These are phyloP conservation scores for Pristionchus entomophagus DNA, from an alignment of 2,888 invertebrate genomes.

Conservation along the genomic window DNA sequence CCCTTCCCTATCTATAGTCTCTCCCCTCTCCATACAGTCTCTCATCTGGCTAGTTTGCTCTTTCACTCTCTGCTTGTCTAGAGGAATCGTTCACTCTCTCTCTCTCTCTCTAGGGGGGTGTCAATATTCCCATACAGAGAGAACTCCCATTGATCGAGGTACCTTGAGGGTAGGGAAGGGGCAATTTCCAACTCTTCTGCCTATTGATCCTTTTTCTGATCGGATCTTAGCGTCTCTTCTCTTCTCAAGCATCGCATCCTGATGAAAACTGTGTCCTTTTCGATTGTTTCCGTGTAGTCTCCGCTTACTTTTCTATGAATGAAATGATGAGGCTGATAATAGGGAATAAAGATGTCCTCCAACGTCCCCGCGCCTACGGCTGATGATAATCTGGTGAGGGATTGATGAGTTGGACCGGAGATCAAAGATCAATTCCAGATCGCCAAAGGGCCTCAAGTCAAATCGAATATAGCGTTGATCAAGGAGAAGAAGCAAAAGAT, in stretches of 20 bases:
- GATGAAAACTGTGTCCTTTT: neutral
- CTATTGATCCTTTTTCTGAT: neutral
- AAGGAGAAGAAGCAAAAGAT: constrained; percentile 59
- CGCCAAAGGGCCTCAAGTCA: constrained; percentile 48
- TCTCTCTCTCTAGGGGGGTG: neutral
- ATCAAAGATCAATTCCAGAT: neutral
- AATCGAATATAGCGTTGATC: constrained; percentile 58
- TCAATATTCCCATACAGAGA: constrained; percentile 30
- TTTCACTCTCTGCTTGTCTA: constrained; percentile 13
- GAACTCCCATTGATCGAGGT: neutral
- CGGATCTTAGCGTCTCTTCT: neutral
- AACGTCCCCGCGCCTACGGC: constrained; percentile 28
- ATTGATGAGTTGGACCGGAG: neutral
- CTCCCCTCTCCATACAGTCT: neutral
- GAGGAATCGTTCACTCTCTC: neutral
- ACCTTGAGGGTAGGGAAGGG: no score
- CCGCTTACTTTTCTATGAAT: neutral
- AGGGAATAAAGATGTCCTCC: neutral
- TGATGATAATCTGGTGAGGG: constrained; percentile 43
- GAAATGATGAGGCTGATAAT: neutral
- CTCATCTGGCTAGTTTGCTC: constrained; percentile 6
- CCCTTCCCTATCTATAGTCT: constrained; percentile 32
- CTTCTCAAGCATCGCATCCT: neutral
- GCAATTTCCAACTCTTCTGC: no score
- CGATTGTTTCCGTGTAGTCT: neutral